Percentiles rank a stretch among this genome's conserved stretches.
Conservation (phyloP, 1,140 invertebrate species). For the Amphibalanus amphitrite region DNA sequence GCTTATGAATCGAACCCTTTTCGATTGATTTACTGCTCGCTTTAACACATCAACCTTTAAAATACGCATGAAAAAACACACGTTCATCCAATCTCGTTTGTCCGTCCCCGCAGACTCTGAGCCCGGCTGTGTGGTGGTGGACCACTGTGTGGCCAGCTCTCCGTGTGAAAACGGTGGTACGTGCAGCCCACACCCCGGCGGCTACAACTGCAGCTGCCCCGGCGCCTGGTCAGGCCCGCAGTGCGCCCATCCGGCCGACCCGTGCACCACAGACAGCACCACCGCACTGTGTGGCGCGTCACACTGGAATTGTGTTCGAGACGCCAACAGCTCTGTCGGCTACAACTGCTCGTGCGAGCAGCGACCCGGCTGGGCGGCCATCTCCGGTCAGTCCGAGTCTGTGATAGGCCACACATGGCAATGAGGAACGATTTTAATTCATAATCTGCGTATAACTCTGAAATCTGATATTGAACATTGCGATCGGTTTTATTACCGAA, state of each 20-base stretch:
- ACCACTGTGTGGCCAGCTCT: slow-evolving; percentile 29
- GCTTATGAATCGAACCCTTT: too few species aligned
- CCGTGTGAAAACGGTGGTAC: slow-evolving; percentile 76
- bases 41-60: too few species aligned
- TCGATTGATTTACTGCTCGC: too few species aligned
- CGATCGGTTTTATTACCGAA: too few species aligned
- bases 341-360: not conserved
- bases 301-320: not conserved
- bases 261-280: not conserved
- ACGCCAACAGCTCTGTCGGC: not conserved
- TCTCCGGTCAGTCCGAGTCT: not conserved
- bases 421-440: too few species aligned
- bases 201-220: not conserved
- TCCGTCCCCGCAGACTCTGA: not conserved
- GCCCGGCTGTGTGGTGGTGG: not conserved
- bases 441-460: too few species aligned
- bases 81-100: too few species aligned
- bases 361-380: not conserved
- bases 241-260: not conserved
- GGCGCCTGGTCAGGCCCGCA: not conserved
- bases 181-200: slow-evolving; percentile 27
- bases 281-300: not conserved
- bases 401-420: too few species aligned
- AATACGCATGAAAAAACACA: too few species aligned
- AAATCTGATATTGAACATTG: too few species aligned